A percentile compares a stretch with the other conserved stretches of the same genome.
Conservation (phyloP, 2,797 vertebrate species). For the Microctenopoma stevenorrisi region DNA sequence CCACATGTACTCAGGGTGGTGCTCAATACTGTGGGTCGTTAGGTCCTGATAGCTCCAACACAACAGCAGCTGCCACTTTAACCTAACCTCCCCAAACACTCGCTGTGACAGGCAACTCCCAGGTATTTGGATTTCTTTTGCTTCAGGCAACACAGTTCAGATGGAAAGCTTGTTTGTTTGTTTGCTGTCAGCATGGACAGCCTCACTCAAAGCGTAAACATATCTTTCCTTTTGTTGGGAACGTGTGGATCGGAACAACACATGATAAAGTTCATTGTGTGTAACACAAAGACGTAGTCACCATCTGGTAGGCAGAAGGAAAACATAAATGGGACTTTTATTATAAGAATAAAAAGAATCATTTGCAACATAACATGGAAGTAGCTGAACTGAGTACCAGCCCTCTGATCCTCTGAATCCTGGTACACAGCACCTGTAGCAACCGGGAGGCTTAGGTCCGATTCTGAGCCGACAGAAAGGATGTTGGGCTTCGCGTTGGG, state of each 20-base stretch:
- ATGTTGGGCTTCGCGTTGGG: too few relatives aligned
- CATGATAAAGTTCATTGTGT: background rate
- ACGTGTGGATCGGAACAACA: background rate
- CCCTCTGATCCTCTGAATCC: too few relatives aligned
- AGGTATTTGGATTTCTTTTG: slow-evolving; percentile 47
- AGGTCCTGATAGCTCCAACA: slow-evolving; percentile 53
- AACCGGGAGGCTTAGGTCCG: too few relatives aligned
- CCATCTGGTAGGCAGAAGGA: slow-evolving; percentile 5
- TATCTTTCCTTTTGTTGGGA: background rate
- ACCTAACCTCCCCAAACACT: slow-evolving; percentile 34
- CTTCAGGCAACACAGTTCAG: slow-evolving; percentile 29
- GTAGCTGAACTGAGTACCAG: background rate
- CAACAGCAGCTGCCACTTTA: slow-evolving; percentile 44
- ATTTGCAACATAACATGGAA: background rate
- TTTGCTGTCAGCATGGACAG: slow-evolving; percentile 31
- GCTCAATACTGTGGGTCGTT: slow-evolving; percentile 54
- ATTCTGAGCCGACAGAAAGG: too few relatives aligned
- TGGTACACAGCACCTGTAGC: too few relatives aligned
- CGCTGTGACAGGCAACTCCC: slow-evolving; percentile 54
- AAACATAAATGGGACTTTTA: background rate
- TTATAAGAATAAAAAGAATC: background rate
- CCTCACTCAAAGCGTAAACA: background rate
- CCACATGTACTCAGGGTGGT: slow-evolving; percentile 51
- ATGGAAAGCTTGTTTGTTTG: slow-evolving; percentile 48
- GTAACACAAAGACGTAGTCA: background rate